Conservation (phyloP, 2,113 vertebrate genomes). For the Centropristis striata region DNA sequence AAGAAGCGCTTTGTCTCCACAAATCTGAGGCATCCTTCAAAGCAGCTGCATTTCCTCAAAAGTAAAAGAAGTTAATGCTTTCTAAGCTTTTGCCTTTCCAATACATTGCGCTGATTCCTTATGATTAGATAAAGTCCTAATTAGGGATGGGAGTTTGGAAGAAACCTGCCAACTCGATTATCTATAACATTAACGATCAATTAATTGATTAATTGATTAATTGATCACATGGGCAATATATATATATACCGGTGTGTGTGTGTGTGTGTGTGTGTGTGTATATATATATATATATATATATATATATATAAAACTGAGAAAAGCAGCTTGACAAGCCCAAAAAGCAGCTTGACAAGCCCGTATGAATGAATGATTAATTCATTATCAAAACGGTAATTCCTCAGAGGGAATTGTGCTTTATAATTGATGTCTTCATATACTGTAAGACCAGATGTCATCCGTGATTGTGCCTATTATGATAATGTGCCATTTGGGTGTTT, state of each 20-base stretch:
- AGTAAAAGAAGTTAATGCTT: conserved; percentile 18
- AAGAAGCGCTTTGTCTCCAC: conserved; percentile 50
- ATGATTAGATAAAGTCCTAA: not conserved
- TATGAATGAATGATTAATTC: too few relatives aligned
- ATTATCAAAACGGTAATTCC: not conserved
- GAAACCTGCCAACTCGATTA: too few relatives aligned
- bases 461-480: conserved; percentile 9
- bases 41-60: conserved; percentile 52
- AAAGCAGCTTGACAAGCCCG: not conserved
- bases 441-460: not conserved
- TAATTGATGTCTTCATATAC: not conserved
- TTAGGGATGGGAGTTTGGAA: too few relatives aligned
- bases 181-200: too few relatives aligned
- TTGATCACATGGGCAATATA: too few relatives aligned
- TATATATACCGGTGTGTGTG: too few relatives aligned
- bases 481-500: conserved; percentile 34
- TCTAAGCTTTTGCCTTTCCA: not conserved
- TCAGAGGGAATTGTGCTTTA: not conserved
- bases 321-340: not conserved
- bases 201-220: too few relatives aligned
- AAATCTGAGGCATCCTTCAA: conserved; percentile 37
- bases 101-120: not conserved
- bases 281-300: too few relatives aligned
- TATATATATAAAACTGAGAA: too few relatives aligned
- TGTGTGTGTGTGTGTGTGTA: too few relatives aligned